Base-by-base conservation (phyloP, 2,797 vertebrate species). In the Pseudotriccus pelzelni region DNA sequence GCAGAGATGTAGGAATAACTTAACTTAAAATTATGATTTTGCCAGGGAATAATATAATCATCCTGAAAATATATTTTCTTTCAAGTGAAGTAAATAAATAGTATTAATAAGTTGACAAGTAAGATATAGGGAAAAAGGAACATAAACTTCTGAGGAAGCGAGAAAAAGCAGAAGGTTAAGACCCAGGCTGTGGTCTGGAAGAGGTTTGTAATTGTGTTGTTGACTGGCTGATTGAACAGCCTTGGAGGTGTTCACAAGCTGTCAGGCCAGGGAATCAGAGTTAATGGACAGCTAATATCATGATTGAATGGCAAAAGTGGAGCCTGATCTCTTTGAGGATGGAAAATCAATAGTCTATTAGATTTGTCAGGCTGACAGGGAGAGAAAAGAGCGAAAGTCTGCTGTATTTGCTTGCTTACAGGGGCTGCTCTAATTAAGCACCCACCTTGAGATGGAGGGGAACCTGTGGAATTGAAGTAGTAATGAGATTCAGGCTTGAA, bases 281-380 rank as follows among this genome's bases (percentile, higher is more conserved):
- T 98, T 99, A 99, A 99, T 98, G 97, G 99, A 99, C 98, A 99
- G 97, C 98, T 98, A 99, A 98, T 99, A 98, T 98, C 98, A 98
- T 98, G 98, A 99, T 94, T 99, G 98, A 99, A 98, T 91, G 97
- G 98, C 98, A 98, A 98, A 98, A 98, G 98, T 98, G 97, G 96
- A 98, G 97, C 89, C 97, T 98, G 98, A 98, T 99, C 97, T 98
- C 94, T 97, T 97, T 97, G 97, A 98, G 97, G 98, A 98, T 99
- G 97, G 98, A 98, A 99, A 99, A 99, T 99, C 99, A 98, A 99
- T 99, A 99, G 98, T 97, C 98, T 98, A 98, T 99, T 99, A 99
- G 98, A 99, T 98, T 98, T 94, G 85, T 98, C 97, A 98, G 98
- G 82, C 96, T 96, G 98, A 98, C 97, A 97, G 95, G 46, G 69